phyloP scores from a whole-genome alignment of 2,797 vertebrate genomes.

The Brachyalestes nurse region DNA sequence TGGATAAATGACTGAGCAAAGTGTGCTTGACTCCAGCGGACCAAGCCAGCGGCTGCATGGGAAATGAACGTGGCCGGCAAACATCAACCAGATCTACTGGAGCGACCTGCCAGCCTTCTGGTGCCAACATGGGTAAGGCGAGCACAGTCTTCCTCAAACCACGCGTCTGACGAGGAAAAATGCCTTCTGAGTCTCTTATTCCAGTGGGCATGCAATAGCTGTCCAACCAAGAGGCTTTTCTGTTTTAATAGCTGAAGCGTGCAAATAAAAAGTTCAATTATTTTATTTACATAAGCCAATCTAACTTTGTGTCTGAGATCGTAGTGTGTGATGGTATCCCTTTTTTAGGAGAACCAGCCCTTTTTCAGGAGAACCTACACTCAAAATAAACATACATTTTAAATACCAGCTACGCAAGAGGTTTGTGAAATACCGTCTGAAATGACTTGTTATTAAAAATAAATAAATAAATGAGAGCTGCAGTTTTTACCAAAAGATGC shows the following conservation, averaged over 20 bases:
- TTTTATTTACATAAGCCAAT: neutral
- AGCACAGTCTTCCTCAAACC: neutral
- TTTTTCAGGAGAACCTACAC: too few relatives aligned
- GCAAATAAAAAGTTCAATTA: neutral
- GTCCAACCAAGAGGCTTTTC: neutral
- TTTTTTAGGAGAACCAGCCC: too few relatives aligned
- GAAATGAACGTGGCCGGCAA: slow-evolving; percentile 88
- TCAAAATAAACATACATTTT: too few relatives aligned
- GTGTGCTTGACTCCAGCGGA: slow-evolving; percentile 72
- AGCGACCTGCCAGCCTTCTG: slow-evolving; percentile 84
- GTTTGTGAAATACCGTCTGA: too few relatives aligned
- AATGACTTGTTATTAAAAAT: too few relatives aligned
- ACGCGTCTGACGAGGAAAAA: neutral
- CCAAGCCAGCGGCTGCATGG: slow-evolving; percentile 79
- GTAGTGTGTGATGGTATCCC: neutral
- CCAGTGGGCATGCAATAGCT: neutral
- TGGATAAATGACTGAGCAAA: slow-evolving; percentile 74
- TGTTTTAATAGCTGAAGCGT: neutral
- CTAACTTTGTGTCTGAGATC: neutral
- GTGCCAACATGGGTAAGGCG: slow-evolving; percentile 87
- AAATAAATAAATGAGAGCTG: neutral
- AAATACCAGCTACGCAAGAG: too few relatives aligned
- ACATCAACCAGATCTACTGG: slow-evolving; percentile 78
- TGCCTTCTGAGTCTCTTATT: neutral
- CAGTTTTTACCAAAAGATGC: neutral